A percentile compares a stretch with the other conserved stretches of the same genome.
Evolutionary conservation across 2,113 vertebrate genomes (phyloP).

Genomic region (Phainopepla nitens): DNA sequence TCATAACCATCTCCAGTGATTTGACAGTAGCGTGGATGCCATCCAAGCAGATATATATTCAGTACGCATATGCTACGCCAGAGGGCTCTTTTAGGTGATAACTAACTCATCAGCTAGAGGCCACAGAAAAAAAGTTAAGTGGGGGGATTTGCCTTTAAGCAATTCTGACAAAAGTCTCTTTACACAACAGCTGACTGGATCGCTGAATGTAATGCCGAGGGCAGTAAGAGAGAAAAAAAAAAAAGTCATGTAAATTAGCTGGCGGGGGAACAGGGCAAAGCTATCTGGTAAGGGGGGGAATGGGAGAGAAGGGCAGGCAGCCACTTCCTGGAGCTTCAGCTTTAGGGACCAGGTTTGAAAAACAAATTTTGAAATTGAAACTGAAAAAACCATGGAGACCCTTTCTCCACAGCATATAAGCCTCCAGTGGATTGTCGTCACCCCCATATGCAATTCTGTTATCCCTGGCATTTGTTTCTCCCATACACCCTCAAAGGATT

Average conservation of each 20-base stretch:
- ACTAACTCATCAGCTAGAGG: slow-evolving; percentile 51
- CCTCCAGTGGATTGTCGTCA: background rate
- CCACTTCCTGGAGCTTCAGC: background rate
- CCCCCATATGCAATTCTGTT: background rate
- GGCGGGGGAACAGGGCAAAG: slow-evolving; percentile 29
- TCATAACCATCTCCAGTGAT: background rate
- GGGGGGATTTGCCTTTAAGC: slow-evolving; percentile 50
- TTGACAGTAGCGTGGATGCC: background rate
- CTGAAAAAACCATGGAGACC: background rate
- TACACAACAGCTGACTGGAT: slow-evolving; percentile 26
- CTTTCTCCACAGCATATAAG: background rate
- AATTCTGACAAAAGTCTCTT: slow-evolving; percentile 39
- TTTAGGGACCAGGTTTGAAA: background rate
- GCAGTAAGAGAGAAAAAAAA: background rate
- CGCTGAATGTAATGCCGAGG: slow-evolving; percentile 27
- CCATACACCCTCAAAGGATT: background rate
- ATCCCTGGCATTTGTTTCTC: background rate
- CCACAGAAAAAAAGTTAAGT: slow-evolving; percentile 7
- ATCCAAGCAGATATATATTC: slow-evolving; percentile 22
- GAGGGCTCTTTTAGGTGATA: slow-evolving; percentile 54
- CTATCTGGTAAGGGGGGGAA: background rate
- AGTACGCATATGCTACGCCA: background rate
- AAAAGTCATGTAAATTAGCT: slow-evolving; percentile 48
- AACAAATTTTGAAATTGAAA: background rate
- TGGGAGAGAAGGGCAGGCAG: slow-evolving; percentile 19